Evolutionary conservation across 1,140 invertebrate genomes (phyloP).

Genomic region (Drosophila sturtevanti): DNA sequence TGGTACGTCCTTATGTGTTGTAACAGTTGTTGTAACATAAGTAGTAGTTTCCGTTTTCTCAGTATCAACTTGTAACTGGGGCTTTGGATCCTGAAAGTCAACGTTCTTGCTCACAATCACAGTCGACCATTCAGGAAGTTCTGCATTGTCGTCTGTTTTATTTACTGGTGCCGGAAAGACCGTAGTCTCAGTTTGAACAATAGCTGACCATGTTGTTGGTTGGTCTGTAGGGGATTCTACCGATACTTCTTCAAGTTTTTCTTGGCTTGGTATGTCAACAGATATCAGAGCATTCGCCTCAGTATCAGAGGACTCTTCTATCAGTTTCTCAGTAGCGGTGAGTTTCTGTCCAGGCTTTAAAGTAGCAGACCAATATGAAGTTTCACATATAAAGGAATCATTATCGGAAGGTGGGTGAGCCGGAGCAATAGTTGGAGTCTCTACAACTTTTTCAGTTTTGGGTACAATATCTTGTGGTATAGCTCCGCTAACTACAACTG

Average conservation of each 20-base stretch:
- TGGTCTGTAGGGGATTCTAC: conserved; percentile 74
- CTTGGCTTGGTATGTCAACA: conserved; percentile 45
- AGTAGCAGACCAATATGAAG: conserved; percentile 78
- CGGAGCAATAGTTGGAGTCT: not conserved
- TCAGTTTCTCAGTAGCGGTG: conserved; percentile 7
- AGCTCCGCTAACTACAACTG: too few relatives aligned
- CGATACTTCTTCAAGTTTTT: conserved; percentile 42
- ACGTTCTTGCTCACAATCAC: conserved; percentile 71
- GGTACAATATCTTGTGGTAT: too few relatives aligned
- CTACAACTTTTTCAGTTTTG: too few relatives aligned
- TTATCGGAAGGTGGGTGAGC: conserved; percentile 9
- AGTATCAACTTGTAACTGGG: conserved; percentile 24
- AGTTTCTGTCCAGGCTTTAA: conserved; percentile 55
- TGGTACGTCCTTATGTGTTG: conserved; percentile 58
- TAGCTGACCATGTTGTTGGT: conserved; percentile 80
- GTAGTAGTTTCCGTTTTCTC: conserved; percentile 50
- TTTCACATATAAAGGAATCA: conserved; percentile 69
- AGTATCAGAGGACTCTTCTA: conserved; percentile 6
- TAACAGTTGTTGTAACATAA: conserved; percentile 74
- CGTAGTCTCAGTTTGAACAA: conserved; percentile 71
- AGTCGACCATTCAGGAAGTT: conserved; percentile 61
- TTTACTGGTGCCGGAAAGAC: conserved; percentile 50
- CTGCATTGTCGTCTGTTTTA: conserved; percentile 5
- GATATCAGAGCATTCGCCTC: conserved; percentile 32
- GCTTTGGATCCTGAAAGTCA: conserved; percentile 71